phyloP scores from a whole-genome alignment of 2,888 invertebrate genomes.

The Chelonus formosanus region DNA sequence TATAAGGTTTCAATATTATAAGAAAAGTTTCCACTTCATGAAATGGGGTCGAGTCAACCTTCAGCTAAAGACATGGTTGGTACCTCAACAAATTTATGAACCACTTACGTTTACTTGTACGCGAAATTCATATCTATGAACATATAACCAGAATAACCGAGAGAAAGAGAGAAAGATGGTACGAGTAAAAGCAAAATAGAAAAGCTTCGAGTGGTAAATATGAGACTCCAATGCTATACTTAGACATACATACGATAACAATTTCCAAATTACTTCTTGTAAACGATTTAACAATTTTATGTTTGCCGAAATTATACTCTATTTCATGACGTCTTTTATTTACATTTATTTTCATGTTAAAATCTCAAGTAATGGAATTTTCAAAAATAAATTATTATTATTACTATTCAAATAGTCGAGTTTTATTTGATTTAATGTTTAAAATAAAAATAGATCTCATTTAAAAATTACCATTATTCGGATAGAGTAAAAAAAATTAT shows the following conservation, averaged over 20 bases:
- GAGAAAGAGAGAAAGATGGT: background rate
- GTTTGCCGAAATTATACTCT: background rate
- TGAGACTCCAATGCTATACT: background rate
- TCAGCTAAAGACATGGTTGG: slow-evolving; percentile 32
- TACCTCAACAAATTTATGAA: slow-evolving; percentile 44
- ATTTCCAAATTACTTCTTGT: slow-evolving; percentile 7
- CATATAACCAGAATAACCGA: background rate
- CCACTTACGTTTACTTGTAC: slow-evolving; percentile 42
- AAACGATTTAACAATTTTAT: slow-evolving; percentile 17
- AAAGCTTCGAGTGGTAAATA: slow-evolving; percentile 9
- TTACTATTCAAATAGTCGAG: too few species aligned
- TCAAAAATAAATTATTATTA: too few species aligned
- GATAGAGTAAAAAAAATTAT: too few species aligned
- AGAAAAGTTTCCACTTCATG: slow-evolving; percentile 45
- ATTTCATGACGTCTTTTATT: slow-evolving; percentile 3
- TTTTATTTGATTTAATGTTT: too few species aligned
- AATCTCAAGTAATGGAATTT: too few species aligned
- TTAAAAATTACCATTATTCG: too few species aligned
- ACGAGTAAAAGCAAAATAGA: slow-evolving; percentile 10
- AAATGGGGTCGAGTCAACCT: slow-evolving; percentile 32
- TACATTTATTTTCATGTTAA: background rate
- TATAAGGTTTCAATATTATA: slow-evolving; percentile 30
- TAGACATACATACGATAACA: background rate
- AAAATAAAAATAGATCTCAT: too few species aligned
- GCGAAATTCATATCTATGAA: slow-evolving; percentile 41